These are phyloP conservation scores for Megaceryle torquata DNA, from an alignment of 2,113 vertebrate species.

Conservation along the genomic window DNA sequence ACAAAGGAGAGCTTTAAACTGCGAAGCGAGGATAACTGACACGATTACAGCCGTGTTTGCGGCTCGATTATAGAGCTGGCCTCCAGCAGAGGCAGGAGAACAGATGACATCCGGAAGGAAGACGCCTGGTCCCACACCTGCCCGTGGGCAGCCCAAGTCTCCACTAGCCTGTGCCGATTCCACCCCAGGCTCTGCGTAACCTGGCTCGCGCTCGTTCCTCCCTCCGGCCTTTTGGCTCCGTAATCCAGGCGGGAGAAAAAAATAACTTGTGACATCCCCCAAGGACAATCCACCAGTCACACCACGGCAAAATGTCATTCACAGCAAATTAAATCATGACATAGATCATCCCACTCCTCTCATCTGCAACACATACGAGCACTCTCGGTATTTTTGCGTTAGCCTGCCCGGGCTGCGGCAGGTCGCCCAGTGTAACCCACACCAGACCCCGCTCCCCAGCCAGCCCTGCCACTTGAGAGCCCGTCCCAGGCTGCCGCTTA, in stretches of 20 bases:
- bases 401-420: neutral
- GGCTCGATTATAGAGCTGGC: neutral
- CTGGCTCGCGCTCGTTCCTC: neutral
- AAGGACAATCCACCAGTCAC: constrained; percentile 36
- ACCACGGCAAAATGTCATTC: neutral
- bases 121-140: neutral
- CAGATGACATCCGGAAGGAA: neutral
- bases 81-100: constrained; percentile 5
- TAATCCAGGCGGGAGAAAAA: neutral
- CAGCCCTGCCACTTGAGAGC: neutral
- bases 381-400: neutral
- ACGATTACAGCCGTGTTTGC: neutral
- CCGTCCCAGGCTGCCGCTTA: neutral
- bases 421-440: neutral
- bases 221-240: neutral
- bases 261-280: neutral
- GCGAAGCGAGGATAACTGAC: neutral
- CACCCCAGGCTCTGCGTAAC: neutral
- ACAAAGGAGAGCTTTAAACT: neutral
- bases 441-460: neutral
- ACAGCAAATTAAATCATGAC: neutral
- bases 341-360: neutral
- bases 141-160: neutral
- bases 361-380: neutral
- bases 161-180: neutral